Conservation (phyloP, 1,140 invertebrate species). For the Dufourea novaeangliae region DNA sequence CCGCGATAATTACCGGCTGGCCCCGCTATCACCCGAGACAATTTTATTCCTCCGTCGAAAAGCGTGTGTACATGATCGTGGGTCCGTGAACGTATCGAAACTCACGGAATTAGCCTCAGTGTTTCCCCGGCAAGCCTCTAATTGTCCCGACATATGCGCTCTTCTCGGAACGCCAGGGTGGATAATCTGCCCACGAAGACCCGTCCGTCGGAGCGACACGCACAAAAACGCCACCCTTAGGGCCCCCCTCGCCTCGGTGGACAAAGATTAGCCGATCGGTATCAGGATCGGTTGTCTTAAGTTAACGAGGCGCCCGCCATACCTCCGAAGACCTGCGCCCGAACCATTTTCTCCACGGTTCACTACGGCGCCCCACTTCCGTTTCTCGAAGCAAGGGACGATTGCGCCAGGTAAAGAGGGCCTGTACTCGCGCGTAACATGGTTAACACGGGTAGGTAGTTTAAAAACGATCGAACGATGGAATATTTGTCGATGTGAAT, state of each 20-base stretch:
- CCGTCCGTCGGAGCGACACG: constrained; percentile 40
- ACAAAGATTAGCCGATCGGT: constrained; percentile 72
- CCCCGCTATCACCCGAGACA: not conserved
- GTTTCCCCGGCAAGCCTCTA: constrained; percentile 30
- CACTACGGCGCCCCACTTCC: constrained; percentile 41
- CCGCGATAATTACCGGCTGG: constrained; percentile 15
- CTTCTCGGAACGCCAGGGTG: constrained; percentile 26
- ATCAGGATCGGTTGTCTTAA: constrained; percentile 67
- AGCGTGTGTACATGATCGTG: not conserved
- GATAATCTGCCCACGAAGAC: constrained; percentile 61
- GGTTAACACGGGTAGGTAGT: constrained; percentile 48
- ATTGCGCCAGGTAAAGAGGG: constrained; percentile 49
- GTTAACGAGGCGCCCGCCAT: constrained; percentile 70
- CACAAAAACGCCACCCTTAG: constrained; percentile 59
- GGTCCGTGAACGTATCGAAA: constrained; percentile 2
- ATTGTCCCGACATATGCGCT: constrained; percentile 50
- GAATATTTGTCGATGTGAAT: not conserved
- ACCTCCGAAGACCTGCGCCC: constrained; percentile 50
- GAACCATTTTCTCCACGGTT: constrained; percentile 58
- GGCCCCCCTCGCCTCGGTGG: constrained; percentile 27
- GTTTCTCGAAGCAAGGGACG: constrained; percentile 39
- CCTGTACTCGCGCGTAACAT: not conserved
- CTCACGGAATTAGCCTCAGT: constrained; percentile 36
- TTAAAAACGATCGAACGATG: too few species aligned
- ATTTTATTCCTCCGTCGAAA: constrained; percentile 3